Base-by-base conservation (phyloP, 2,113 vertebrate genomes). In the Mixornis gularis region DNA sequence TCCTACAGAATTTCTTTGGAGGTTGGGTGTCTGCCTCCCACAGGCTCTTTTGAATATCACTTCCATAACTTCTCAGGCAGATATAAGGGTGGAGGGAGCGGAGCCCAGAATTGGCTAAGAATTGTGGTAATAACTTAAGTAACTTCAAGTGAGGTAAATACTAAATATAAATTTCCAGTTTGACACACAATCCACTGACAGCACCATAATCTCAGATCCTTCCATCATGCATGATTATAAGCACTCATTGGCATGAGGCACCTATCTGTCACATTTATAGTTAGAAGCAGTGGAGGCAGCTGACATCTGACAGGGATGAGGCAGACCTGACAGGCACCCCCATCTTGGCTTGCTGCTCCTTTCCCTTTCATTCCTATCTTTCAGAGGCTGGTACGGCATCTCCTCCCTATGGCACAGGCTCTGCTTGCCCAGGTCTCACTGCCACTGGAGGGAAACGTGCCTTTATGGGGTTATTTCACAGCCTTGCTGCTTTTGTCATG, bases 181-280 rank as follows among this genome's bases (percentile, higher is more conserved):
- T 94, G 79, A 94, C 71, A 94, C 43, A 71, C 44, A 96, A 93
- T 93, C 72, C 60, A 71, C 89, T 95, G 96, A 95, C 95, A 96
- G 94, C 89, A 74, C 91, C 52, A 68, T 85, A 92, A 96, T 92
- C 91, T 92, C 74, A 92, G 68, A 93, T 93, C 71, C 44, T 95
- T 95, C 92, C 89, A 94, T 95, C 95, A 83, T 87, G 85, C 68
- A 80, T 74, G 92, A 92, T 92, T 92, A 85, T 56, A 96, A 94
- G 79, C 60, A 26, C 68, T 92, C 55, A 85, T 44, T 96, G 94
- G 91, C 94, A 93, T 70, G 74, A 94, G 52, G 68, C 56, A 94
- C 87, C 87, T 95, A 91, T 96, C 96, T 96, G 91, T 96, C 94
- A 93, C 87, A 91, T 95, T 94, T 96, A 93, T 96, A 93, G 89